Evolutionary conservation across 2,797 vertebrate species (phyloP), one percentile per base, ranked within the genome.

Genomic region (Ctenochaetus hawaiiensis): DNA sequence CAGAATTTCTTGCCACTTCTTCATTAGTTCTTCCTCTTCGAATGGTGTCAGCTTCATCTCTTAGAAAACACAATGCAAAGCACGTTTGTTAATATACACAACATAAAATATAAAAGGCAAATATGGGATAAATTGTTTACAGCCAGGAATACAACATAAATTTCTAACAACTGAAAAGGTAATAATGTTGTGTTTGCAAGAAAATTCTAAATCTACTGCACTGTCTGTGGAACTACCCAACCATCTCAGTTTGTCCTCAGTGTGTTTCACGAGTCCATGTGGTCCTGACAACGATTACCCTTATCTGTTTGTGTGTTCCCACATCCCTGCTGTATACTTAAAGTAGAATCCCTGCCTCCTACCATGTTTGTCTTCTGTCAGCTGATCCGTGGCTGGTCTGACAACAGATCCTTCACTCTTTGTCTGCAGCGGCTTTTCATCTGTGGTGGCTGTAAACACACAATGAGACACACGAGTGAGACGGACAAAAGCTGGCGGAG

Each of bases 1-100:
- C 81, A 99, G 95, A 90, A 96, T 94, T 62, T 91, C 94, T 89
- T 96, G 95, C 98, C 98, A 99, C 81, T 97, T 99, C 77, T 91
- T 92, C 87, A 94, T 90, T 1, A 95, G 72, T 66, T 91, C 86
- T 39, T 95, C 93, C 80, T 97, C 98, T 82, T 95, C 93, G 44
- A 84, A 80, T 6, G 59, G n/a, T 9, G 89, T 93, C 9, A 92
- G 81, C 59, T 75, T 90, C 20, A 74, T 62, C 37, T 80, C 95
- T 96, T 74, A 7, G 62, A 71, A 82, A 82, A 69, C 49, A 81
- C n/a, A 81, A 72, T 34, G 39, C 1, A 80, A 17, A 64, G 18
- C 1, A 34, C 10, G 20, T 62, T 17, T 2, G 14, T 52, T 57
- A 57, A 69, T 47, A 43, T 16, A 45, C 26, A 65, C 47, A 72